phyloP scores from a whole-genome alignment of 35 echinoderm and acorn worm species.

The Hemicentrotus pulcherrimus region DNA sequence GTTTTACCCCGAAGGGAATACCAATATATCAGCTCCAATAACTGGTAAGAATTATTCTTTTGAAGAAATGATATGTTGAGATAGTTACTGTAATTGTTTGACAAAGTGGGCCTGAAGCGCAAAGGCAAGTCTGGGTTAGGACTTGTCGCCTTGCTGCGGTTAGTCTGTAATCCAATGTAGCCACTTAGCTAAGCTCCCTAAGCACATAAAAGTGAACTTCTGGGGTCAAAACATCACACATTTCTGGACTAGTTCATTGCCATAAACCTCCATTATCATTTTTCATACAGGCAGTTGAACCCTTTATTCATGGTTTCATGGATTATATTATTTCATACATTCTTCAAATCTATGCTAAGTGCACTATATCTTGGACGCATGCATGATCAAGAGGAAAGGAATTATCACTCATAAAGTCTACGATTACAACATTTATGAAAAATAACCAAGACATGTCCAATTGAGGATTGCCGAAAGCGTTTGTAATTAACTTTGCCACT shows the following conservation, averaged over 20 bases:
- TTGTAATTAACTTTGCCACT: too few species aligned
- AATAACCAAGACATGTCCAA: too few species aligned
- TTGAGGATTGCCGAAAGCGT: too few species aligned
- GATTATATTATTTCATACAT: neutral
- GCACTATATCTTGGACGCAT: too few species aligned
- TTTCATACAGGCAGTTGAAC: neutral
- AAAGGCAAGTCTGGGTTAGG: neutral
- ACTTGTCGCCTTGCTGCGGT: neutral
- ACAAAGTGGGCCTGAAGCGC: neutral
- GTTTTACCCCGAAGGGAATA: neutral
- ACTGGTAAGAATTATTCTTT: conserved; percentile 19
- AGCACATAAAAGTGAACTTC: conserved; percentile 3
- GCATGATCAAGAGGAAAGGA: too few species aligned
- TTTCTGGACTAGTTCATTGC: neutral
- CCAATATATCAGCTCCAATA: conserved; percentile 12
- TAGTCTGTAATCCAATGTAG: neutral
- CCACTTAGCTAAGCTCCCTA: conserved; percentile 1
- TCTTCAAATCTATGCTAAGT: neutral
- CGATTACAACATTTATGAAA: too few species aligned
- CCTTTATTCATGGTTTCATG: neutral
- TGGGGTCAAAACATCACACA: neutral
- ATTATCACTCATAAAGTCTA: too few species aligned
- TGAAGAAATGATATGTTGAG: neutral
- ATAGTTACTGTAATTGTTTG: neutral
- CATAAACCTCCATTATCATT: neutral